A percentile compares a stretch with the other conserved stretches of the same genome.
phyloP scores from a whole-genome alignment of 1,140 invertebrate species.

The Drosophila orosa region DNA sequence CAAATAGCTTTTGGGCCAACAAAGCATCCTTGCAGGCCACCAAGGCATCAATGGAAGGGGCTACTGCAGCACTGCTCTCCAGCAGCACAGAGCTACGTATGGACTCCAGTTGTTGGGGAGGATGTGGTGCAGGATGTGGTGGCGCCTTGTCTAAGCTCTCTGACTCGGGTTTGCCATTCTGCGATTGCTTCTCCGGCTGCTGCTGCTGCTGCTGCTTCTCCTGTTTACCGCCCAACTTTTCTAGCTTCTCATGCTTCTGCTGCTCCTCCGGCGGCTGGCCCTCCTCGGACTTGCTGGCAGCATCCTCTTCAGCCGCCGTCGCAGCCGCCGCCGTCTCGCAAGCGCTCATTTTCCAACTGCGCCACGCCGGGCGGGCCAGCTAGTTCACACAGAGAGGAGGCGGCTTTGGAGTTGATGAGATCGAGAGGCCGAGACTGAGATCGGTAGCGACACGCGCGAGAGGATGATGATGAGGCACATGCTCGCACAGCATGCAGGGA shows the following conservation, averaged over 20 bases:
- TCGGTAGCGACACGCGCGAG: conserved; percentile 11
- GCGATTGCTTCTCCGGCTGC: conserved; percentile 2
- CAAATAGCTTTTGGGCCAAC: conserved; percentile 67
- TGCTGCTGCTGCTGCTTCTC: conserved; percentile 2
- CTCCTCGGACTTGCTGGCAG: conserved; percentile 14
- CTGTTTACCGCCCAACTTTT: conserved; percentile 8
- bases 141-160: background rate
- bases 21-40: conserved; percentile 73
- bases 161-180: conserved; percentile 6
- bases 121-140: background rate
- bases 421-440: conserved; percentile 18
- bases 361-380: conserved; percentile 15
- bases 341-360: conserved; percentile 66
- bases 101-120: conserved; percentile 15
- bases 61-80: conserved; percentile 23
- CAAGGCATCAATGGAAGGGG: conserved; percentile 61
- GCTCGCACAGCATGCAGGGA: conserved; percentile 61
- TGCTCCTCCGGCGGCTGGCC: conserved; percentile 31
- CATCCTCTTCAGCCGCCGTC: conserved; percentile 37
- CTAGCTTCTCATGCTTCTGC: conserved; percentile 8
- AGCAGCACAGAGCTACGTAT: conserved; percentile 24
- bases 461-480: conserved; percentile 50
- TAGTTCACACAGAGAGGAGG: conserved; percentile 17
- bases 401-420: conserved; percentile 1
- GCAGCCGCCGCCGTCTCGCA: conserved; percentile 53